Conservation (phyloP, 2,888 invertebrate species). For the Ennomos erosarius region DNA sequence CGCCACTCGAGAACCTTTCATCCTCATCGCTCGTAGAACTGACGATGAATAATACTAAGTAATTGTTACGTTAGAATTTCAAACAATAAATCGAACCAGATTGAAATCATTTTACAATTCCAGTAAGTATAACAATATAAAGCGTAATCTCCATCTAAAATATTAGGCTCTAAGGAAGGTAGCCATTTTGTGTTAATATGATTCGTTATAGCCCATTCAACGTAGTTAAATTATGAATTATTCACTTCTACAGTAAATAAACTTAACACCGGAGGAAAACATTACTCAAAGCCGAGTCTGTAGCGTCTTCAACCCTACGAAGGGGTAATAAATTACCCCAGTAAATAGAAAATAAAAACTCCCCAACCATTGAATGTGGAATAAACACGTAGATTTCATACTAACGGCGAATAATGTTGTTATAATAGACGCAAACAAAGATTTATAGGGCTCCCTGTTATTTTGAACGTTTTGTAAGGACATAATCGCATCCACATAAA, state of each 20-base stretch:
- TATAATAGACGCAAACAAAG: conserved; percentile 49
- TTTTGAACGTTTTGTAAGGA: conserved; percentile 11
- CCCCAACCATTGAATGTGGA: conserved; percentile 43
- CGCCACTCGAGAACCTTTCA: too few relatives aligned
- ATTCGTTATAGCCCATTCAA: conserved; percentile 29
- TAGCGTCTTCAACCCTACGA: conserved; percentile 26
- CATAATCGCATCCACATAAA: not conserved
- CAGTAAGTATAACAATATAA: too few relatives aligned
- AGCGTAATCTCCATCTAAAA: conserved; percentile 12
- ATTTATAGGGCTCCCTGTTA: conserved; percentile 44
- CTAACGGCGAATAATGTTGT: conserved; percentile 55
- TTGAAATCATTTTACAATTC: too few relatives aligned
- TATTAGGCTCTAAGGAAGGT: not conserved
- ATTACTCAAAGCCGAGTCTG: conserved; percentile 29
- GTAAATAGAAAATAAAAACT: conserved; percentile 57
- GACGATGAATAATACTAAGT: too few relatives aligned
- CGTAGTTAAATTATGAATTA: conserved; percentile 38
- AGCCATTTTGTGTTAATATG: conserved; percentile 33
- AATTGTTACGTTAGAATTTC: too few relatives aligned
- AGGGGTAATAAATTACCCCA: conserved; percentile 34
- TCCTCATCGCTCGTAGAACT: too few relatives aligned
- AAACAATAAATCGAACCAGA: too few relatives aligned
- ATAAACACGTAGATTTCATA: conserved; percentile 51
- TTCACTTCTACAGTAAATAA: conserved; percentile 37
- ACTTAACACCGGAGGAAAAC: conserved; percentile 31